A percentile compares a stretch with the other conserved stretches of the same genome.
These are phyloP conservation scores for Heliocidaris erythrogramma DNA, from an alignment of 35 echinoderm and acorn worm genomes.

Conservation along the genomic window DNA sequence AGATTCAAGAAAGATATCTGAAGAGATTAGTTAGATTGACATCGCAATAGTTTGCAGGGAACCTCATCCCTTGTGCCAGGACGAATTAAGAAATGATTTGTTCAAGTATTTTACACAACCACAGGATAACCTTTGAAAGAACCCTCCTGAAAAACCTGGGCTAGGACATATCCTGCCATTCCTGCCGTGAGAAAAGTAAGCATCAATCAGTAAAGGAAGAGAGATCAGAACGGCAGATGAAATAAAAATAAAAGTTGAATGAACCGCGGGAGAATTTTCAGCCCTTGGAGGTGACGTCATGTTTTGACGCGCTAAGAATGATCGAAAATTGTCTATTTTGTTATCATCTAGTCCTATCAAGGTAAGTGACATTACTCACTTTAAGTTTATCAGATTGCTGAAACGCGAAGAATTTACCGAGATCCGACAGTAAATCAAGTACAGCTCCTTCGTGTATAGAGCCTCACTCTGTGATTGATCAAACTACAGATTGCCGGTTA, in stretches of 20 bases:
- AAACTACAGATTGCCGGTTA: background rate
- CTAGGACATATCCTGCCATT: constrained; percentile 9
- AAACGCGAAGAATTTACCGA: background rate
- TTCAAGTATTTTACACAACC: background rate
- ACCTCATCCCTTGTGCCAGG: background rate
- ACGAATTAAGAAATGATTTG: background rate
- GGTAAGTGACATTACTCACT: background rate
- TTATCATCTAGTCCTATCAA: background rate
- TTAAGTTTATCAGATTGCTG: background rate
- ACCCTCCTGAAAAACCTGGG: background rate
- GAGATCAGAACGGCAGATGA: constrained; percentile 1
- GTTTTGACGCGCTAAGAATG: background rate
- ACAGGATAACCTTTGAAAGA: background rate
- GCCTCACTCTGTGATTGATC: background rate
- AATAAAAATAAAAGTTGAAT: constrained; percentile 14
- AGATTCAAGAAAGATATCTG: background rate
- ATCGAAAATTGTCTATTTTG: background rate
- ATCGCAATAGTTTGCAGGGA: background rate
- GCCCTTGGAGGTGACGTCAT: background rate
- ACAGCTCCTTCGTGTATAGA: background rate
- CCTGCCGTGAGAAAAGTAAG: background rate
- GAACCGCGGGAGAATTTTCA: background rate
- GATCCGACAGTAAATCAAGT: constrained; percentile 1
- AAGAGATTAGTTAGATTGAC: background rate
- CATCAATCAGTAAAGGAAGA: constrained; percentile 2